Conservation (phyloP, 2,888 invertebrate species). For the Iphiclides podalirius region DNA sequence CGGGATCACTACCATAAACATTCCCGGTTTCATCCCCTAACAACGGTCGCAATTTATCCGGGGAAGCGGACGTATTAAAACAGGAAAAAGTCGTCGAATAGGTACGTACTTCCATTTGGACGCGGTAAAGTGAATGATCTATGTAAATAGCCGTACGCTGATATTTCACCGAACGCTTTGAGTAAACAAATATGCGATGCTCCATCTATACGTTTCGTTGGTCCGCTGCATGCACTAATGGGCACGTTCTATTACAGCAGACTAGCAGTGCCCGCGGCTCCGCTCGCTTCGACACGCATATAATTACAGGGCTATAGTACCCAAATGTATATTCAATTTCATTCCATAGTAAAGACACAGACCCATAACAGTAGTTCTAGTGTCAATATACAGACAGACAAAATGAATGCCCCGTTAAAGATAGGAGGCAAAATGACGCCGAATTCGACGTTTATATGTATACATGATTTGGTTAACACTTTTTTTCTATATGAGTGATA, state of each 20-base stretch:
- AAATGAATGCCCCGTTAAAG: too few relatives aligned
- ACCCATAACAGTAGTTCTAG: too few relatives aligned
- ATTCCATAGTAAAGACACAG: too few relatives aligned
- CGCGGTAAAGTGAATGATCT: constrained; percentile 40
- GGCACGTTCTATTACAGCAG: not conserved
- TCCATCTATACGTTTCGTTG: too few relatives aligned
- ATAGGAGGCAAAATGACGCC: too few relatives aligned
- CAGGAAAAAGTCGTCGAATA: constrained; percentile 39
- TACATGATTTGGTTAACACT: too few relatives aligned
- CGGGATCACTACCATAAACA: constrained; percentile 58
- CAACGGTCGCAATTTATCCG: constrained; percentile 62
- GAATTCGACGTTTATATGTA: too few relatives aligned
- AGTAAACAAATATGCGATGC: constrained; percentile 5
- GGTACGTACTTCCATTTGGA: constrained; percentile 32
- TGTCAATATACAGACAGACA: too few relatives aligned
- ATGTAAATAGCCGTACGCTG: constrained; percentile 21
- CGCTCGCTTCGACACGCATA: not conserved
- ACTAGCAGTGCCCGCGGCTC: not conserved
- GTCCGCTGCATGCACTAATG: not conserved
- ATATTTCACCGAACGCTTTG: not conserved
- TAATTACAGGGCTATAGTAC: not conserved
- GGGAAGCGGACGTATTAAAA: constrained; percentile 54
- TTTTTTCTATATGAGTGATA: too few relatives aligned
- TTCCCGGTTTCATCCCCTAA: constrained; percentile 47
- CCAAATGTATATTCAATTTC: not conserved